Evolutionary conservation across 2,797 vertebrate genomes (phyloP).

Genomic region (Yasuhikotakia modesta): DNA sequence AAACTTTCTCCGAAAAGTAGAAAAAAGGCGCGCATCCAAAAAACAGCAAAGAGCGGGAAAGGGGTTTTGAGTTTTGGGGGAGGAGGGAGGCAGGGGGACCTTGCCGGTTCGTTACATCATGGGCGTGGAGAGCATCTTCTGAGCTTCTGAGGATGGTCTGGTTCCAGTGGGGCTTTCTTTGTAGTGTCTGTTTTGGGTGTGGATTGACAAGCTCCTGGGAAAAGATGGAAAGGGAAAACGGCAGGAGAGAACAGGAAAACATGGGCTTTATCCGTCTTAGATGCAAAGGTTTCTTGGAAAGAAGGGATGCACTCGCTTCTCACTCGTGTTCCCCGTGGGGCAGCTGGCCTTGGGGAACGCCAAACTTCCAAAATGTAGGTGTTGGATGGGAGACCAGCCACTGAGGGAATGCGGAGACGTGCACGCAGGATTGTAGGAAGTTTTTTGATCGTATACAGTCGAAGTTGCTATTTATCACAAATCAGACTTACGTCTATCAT

Average conservation of each 20-base stretch:
- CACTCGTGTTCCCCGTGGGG: constrained; percentile 51
- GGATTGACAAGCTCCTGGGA: constrained; percentile 64
- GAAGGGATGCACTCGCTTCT: constrained; percentile 19
- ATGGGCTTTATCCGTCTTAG: constrained; percentile 34
- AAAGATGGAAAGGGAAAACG: constrained; percentile 36
- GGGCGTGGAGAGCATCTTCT: constrained; percentile 49
- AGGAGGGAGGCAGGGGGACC: constrained; percentile 42
- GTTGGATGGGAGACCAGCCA: constrained; percentile 54
- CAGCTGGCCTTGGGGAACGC: constrained; percentile 60
- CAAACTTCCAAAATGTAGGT: constrained; percentile 55
- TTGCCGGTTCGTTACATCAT: constrained; percentile 74
- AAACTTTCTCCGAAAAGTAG: constrained; percentile 55
- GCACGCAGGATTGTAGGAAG: constrained; percentile 48
- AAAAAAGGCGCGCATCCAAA: constrained; percentile 58
- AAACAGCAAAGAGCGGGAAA: constrained; percentile 46
- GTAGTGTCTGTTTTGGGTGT: constrained; percentile 71
- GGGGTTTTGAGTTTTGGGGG: constrained; percentile 34
- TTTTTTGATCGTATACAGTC: constrained; percentile 57
- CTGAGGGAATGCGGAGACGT: constrained; percentile 58
- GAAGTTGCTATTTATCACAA: constrained; percentile 40
- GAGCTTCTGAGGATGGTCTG: constrained; percentile 60
- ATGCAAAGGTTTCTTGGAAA: constrained; percentile 53
- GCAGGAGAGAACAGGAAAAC: constrained; percentile 32
- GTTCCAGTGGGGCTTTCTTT: constrained; percentile 70
- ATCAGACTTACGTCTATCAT: constrained; percentile 23